Conservation (phyloP, 1,140 invertebrate genomes). For the Drosophila leontia region DNA sequence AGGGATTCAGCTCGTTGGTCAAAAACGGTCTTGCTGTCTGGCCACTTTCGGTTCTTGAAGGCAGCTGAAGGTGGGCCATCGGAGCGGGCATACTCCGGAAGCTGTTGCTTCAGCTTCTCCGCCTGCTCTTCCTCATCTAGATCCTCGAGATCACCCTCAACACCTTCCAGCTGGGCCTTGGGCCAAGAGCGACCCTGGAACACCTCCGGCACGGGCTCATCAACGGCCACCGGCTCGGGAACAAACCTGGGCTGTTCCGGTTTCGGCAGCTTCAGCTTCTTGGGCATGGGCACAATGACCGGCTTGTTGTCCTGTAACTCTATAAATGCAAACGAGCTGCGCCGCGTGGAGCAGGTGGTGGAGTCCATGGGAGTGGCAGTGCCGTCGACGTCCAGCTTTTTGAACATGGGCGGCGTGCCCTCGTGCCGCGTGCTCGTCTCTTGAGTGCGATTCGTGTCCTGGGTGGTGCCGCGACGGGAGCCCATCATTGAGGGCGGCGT, state of each 20-base stretch:
- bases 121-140: slow-evolving; percentile 38
- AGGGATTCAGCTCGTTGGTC: slow-evolving; percentile 31
- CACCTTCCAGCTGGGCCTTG: slow-evolving; percentile 53
- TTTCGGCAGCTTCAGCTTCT: slow-evolving; percentile 70
- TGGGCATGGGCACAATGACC: slow-evolving; percentile 79
- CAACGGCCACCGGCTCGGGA: slow-evolving; percentile 39
- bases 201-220: slow-evolving; percentile 72
- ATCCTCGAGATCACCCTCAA: slow-evolving; percentile 24
- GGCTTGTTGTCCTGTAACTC: slow-evolving; percentile 78
- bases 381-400: slow-evolving; percentile 67
- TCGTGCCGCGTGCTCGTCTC: slow-evolving; percentile 33
- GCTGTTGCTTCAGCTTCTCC: slow-evolving; percentile 28
- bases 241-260: slow-evolving; percentile 54
- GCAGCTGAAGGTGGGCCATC: slow-evolving; percentile 62
- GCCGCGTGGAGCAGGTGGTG: slow-evolving; percentile 68
- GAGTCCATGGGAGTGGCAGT: slow-evolving; percentile 49
- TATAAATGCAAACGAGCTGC: slow-evolving; percentile 84
- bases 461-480: slow-evolving; percentile 52
- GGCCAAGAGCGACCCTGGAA: slow-evolving; percentile 77
- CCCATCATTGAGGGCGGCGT: slow-evolving; percentile 30
- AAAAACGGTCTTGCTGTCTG: slow-evolving; percentile 74
- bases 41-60: slow-evolving; percentile 76
- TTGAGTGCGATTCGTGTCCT: slow-evolving; percentile 52
- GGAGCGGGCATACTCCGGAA: slow-evolving; percentile 71
- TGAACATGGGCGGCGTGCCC: slow-evolving; percentile 77